Conservation (phyloP, 2,888 invertebrate species). For the Crocallis elinguaria region DNA sequence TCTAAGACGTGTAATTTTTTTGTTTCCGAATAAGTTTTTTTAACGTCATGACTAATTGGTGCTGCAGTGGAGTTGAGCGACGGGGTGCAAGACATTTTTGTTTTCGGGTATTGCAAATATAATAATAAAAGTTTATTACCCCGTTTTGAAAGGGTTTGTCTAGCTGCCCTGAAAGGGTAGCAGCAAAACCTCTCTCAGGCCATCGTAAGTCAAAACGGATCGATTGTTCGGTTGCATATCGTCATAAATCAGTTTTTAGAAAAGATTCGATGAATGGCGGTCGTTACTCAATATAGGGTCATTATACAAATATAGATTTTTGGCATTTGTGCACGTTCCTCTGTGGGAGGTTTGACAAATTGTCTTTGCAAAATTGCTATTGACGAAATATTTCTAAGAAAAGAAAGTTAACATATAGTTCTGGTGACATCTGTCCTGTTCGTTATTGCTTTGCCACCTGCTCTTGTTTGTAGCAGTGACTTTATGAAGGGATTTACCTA, state of each 20-base stretch:
- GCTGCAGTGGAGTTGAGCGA: constrained; percentile 59
- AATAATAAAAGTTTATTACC: constrained; percentile 83
- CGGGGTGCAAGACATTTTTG: constrained; percentile 71
- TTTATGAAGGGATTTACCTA: constrained; percentile 17
- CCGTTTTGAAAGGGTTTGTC: constrained; percentile 82
- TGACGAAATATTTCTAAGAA: constrained; percentile 65
- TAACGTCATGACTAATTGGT: constrained; percentile 78
- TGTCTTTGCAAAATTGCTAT: constrained; percentile 64
- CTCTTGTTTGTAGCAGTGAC: constrained; percentile 17
- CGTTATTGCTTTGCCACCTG: constrained; percentile 60
- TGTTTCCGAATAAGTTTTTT: constrained; percentile 67
- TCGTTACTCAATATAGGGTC: constrained; percentile 79
- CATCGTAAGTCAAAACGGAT: constrained; percentile 75
- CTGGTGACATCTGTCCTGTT: constrained; percentile 60
- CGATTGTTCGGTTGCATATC: constrained; percentile 80
- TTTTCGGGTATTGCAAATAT: constrained; percentile 79
- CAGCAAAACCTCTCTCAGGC: constrained; percentile 62
- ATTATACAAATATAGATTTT: constrained; percentile 84
- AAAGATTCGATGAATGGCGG: constrained; percentile 67
- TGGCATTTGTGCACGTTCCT: constrained; percentile 78
- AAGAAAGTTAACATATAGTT: constrained; percentile 67
- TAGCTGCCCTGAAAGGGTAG: constrained; percentile 74
- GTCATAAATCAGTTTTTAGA: constrained; percentile 79
- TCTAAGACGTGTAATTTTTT: constrained; percentile 68
- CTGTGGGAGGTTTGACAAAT: constrained; percentile 75